Base-by-base conservation (phyloP, 2,888 invertebrate genomes). In the Ditula angustiorana region DNA sequence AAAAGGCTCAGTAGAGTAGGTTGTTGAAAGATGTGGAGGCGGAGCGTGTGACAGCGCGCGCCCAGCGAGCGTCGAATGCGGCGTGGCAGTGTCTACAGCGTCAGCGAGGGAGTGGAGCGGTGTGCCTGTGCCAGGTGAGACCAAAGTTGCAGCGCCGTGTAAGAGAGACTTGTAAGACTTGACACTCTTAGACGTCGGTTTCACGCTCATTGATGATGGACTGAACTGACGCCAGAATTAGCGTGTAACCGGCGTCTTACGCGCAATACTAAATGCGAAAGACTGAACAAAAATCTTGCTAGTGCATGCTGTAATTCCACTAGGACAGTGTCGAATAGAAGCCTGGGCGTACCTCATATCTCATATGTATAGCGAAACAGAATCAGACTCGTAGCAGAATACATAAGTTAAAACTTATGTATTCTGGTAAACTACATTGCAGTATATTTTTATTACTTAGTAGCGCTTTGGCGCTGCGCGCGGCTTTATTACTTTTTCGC, bases 91-190 rank as follows among this genome's bases (percentile, higher is more conserved):
- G 88, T 92, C 71, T 92, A 88, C 81, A 92, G 91, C 74, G 90
- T 92, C 74, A 88, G 92, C 84, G 92, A 92, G 78, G 90, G 89
- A 70, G 82, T 92, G 88, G 92, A 91, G 88, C 85, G 92, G 87
- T 91, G 91, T 82, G 78, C 82, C 77, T 90, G 91, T 79, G 77
- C 83, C 80, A 90, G 91, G 91, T 91, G 77, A 70, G 46, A 21
- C 13, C 8, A n/a, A n/a, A n/a, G n/a, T n/a, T n/a, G n/a, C n/a
- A n/a, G n/a, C n/a, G n/a, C n/a, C n/a, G n/a, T n/a, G n/a, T n/a
- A n/a, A n/a, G n/a, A n/a, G n/a, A n/a, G n/a, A n/a, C n/a, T n/a
- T n/a, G n/a, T n/a, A n/a, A n/a, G n/a, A n/a, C n/a, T n/a, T n/a
- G n/a, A n/a, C n/a, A n/a, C n/a, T n/a, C n/a, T n/a, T n/a, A n/a